Conservation (phyloP, 2,888 invertebrate species). For the Eumerus sabulonum region DNA sequence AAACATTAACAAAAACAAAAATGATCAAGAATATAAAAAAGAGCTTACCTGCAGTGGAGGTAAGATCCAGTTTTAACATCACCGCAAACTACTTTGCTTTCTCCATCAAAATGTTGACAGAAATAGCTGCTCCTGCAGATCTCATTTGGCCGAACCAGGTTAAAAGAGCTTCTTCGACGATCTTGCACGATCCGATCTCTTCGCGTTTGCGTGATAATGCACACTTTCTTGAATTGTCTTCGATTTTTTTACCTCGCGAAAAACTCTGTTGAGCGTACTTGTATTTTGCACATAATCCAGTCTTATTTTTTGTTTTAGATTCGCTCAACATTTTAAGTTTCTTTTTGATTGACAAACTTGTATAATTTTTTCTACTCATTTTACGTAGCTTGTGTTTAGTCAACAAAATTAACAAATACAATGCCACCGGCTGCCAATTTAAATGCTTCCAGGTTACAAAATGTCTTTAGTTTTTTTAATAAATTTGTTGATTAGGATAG, state of each 20-base stretch:
- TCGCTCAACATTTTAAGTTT: constrained; percentile 21
- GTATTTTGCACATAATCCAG: constrained; percentile 24
- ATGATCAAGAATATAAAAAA: too few species aligned
- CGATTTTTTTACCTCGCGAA: constrained; percentile 7
- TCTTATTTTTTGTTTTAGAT: constrained; percentile 21
- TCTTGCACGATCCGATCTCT: constrained; percentile 4
- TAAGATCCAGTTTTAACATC: constrained; percentile 24
- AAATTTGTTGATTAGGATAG: not conserved
- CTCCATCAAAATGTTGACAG: constrained; percentile 42
- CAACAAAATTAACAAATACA: constrained; percentile 4
- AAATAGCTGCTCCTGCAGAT: constrained; percentile 44
- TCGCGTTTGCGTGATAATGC: constrained; percentile 16
- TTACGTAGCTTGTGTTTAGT: not conserved
- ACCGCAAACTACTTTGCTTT: constrained; percentile 60
- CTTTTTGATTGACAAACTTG: constrained; percentile 25
- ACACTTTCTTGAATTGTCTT: constrained; percentile 2
- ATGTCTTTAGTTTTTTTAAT: constrained; percentile 2
- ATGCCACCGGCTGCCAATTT: constrained; percentile 7
- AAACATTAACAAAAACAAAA: constrained; percentile 4
- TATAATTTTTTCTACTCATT: constrained; percentile 19
- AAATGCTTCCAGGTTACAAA: constrained; percentile 6
- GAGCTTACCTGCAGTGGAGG: too few species aligned
- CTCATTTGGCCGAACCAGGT: constrained; percentile 49
- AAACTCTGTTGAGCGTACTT: constrained; percentile 9
- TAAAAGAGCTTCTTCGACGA: constrained; percentile 37